Conservation (phyloP, 2,888 invertebrate genomes). For the Girardia tigrina region DNA sequence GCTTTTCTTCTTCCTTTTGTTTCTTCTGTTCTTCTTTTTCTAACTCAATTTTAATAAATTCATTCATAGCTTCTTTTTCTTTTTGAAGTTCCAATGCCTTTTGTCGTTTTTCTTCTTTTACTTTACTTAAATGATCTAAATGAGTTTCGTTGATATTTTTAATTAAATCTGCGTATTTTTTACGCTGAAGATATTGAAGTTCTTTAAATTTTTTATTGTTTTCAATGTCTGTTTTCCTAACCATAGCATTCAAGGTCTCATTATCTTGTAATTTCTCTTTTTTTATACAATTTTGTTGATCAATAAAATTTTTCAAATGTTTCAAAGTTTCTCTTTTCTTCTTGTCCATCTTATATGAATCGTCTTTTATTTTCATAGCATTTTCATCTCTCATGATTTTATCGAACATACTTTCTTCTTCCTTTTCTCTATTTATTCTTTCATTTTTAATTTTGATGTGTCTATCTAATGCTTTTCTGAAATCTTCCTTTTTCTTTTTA, state of each 20-base stretch:
- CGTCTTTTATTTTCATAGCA: neutral
- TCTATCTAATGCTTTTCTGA: neutral
- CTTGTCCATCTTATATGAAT: neutral
- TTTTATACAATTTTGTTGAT: slow-evolving; percentile 15
- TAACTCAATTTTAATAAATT: neutral
- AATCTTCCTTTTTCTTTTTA: neutral
- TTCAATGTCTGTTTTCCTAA: neutral
- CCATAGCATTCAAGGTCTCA: neutral
- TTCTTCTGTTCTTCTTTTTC: neutral
- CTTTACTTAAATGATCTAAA: neutral
- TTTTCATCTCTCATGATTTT: neutral
- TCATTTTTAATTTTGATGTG: neutral
- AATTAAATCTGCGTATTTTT: neutral
- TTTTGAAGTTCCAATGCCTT: neutral
- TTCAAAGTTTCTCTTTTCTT: neutral
- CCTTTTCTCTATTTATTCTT: neutral
- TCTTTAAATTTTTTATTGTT: neutral
- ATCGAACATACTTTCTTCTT: neutral
- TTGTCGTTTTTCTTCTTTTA: neutral
- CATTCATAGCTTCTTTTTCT: slow-evolving; percentile 8
- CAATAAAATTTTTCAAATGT: slow-evolving; percentile 6
- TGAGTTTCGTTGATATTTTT: neutral
- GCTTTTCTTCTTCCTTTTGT: neutral
- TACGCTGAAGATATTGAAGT: neutral
- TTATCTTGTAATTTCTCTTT: neutral